Base-by-base conservation (phyloP, 2,797 vertebrate genomes). In the Molossus alvarezi region DNA sequence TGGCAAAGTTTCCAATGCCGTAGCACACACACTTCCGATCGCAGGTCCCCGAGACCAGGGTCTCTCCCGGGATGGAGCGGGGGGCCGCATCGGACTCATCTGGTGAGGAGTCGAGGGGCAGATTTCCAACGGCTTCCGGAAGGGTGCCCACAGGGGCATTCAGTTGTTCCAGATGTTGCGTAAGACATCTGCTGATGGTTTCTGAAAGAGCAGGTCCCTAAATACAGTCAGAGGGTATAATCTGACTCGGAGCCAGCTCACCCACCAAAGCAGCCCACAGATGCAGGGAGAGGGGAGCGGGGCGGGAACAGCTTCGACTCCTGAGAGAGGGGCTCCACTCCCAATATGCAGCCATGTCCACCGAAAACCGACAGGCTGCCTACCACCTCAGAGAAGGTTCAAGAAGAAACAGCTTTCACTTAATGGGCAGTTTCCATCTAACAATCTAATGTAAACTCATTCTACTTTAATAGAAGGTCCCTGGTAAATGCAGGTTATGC, bases 1-100 rank as follows among this genome's bases (percentile, higher is more conserved):
- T 98, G 37, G 99, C 98, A 94, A 99, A 99, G 62, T 98, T 98
- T 37, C 99, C 99, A 0, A 99, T 97, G 33, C 99, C 99, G 9
- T 99, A 99, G 97, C 99, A 99, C 53, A 99, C 99, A 75, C 99
- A 99, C 67, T 98, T 97, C 67, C 87, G 10, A 5, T 0, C 5
- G 13, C 33, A 0, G 5, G 27, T 2, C 41, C 88, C 53, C 0
- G 1, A 0, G 45, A 1, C 21, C 6, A 11, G 15, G 7, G 18
- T 17, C 80, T 75, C 77, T 3, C 37, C 57, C 0, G 17, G 72
- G 62, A 3, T 2, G 14, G 18, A 2, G n/a, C 12, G 23, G 1
- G 55, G 21, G 27, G 45, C 37, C 4, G 1, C 58, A 1, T 2
- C 62, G 0, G 57, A 8, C 41, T 29, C 80, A 1, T 3, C 12